phyloP scores from a whole-genome alignment of 2,113 vertebrate genomes.

The Taxidea taxus region DNA sequence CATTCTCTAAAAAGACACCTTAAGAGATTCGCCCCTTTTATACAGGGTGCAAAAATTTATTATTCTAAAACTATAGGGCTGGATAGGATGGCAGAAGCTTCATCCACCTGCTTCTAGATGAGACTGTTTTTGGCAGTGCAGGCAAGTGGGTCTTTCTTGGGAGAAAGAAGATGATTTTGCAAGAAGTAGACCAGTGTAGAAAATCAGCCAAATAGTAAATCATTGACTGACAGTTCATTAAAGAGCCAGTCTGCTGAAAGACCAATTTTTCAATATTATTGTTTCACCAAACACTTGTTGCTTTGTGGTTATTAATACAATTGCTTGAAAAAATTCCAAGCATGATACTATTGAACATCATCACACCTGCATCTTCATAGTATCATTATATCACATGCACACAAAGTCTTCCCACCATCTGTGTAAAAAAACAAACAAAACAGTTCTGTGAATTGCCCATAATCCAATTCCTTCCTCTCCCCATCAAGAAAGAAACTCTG shows the following conservation, averaged over 20 bases:
- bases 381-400: not conserved
- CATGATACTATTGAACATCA: not conserved
- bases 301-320: constrained; percentile 10
- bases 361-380: not conserved
- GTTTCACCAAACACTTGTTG: not conserved
- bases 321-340: constrained; percentile 2
- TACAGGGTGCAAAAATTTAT: not conserved
- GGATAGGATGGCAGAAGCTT: not conserved
- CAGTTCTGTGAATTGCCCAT: not conserved
- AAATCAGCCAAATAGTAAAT: not conserved
- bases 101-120: not conserved
- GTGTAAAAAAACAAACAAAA: not conserved
- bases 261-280: not conserved
- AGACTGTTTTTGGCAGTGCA: not conserved
- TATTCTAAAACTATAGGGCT: not conserved
- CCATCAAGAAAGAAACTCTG: not conserved
- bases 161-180: not conserved
- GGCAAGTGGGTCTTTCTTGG: not conserved
- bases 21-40: not conserved
- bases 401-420: not conserved
- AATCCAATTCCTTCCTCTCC: not conserved
- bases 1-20: not conserved
- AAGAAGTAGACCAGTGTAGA: not conserved
- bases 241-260: not conserved
- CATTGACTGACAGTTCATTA: not conserved